Evolutionary conservation across 2,888 invertebrate genomes (phyloP).

Genomic region (Conops quadrifasciatus): DNA sequence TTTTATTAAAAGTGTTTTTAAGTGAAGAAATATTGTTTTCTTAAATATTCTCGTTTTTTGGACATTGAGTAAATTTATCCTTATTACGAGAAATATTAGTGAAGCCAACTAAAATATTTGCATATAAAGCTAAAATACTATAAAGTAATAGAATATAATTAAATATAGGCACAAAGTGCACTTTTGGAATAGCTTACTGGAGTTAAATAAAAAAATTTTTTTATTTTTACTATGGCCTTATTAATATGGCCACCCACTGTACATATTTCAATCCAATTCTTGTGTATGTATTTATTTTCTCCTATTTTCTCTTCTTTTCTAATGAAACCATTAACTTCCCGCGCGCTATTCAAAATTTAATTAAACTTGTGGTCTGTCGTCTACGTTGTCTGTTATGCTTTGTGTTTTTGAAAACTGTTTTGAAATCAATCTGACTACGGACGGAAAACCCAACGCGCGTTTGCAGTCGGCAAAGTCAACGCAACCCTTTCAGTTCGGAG

Average conservation of each 20-base stretch:
- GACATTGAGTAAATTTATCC: too few relatives aligned
- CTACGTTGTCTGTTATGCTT: slow-evolving; percentile 29
- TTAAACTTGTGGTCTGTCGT: slow-evolving; percentile 19
- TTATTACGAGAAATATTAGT: background rate
- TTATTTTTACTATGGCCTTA: too few relatives aligned
- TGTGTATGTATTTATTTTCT: slow-evolving; percentile 25
- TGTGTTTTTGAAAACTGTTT: slow-evolving; percentile 21
- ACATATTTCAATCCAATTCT: background rate
- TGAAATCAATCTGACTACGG: slow-evolving; percentile 39
- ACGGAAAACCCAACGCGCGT: slow-evolving; percentile 12
- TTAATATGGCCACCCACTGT: too few relatives aligned
- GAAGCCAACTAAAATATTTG: too few relatives aligned
- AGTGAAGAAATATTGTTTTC: too few relatives aligned
- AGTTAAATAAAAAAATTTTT: too few relatives aligned
- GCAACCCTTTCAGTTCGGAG: slow-evolving; percentile 59
- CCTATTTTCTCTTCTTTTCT: slow-evolving; percentile 26
- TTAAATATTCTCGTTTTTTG: too few relatives aligned
- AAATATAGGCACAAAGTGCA: too few relatives aligned
- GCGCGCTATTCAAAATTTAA: slow-evolving; percentile 15
- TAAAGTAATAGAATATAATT: too few relatives aligned
- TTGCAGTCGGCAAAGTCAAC: slow-evolving; percentile 36
- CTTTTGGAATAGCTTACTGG: too few relatives aligned
- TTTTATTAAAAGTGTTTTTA: too few relatives aligned
- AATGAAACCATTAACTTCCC: slow-evolving; percentile 3
- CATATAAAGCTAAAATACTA: too few relatives aligned